Evolutionary conservation across 2,888 invertebrate species (phyloP).

Genomic region (Hemicrepidius hirtus): DNA sequence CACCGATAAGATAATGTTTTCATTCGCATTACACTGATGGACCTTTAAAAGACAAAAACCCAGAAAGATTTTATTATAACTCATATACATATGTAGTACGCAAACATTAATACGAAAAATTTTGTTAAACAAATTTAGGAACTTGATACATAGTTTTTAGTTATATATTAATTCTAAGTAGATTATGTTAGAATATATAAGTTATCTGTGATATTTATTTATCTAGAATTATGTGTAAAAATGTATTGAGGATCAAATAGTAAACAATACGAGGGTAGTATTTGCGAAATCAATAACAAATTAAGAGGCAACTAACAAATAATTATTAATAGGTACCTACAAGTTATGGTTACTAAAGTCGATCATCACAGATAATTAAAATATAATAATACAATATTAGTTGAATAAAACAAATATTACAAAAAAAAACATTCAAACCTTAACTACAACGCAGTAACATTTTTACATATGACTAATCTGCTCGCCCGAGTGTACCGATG

Average conservation of each 20-base stretch:
- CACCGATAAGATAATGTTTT: slow-evolving; percentile 51
- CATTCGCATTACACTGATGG: slow-evolving; percentile 40
- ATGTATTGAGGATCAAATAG: no score
- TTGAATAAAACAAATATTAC: background rate
- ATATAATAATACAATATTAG: background rate
- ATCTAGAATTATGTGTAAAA: no score
- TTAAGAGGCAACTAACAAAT: no score
- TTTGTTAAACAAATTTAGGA: no score
- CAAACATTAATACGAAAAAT: no score
- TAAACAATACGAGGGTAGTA: no score
- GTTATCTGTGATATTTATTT: no score
- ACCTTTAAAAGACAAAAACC: slow-evolving; percentile 35
- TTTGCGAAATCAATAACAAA: no score
- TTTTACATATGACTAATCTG: slow-evolving; percentile 66
- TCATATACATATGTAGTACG: background rate
- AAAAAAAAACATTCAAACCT: slow-evolving; percentile 4
- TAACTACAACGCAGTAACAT: slow-evolving; percentile 55
- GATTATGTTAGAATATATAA: no score
- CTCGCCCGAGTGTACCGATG: slow-evolving; percentile 67
- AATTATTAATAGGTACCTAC: no score
- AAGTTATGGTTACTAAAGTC: background rate
- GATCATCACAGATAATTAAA: background rate
- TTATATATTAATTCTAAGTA: no score
- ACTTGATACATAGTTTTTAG: no score
- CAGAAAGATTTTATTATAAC: background rate